phyloP scores from a whole-genome alignment of 92 coral and sea anemone genomes.

The Porites cylindrica region DNA sequence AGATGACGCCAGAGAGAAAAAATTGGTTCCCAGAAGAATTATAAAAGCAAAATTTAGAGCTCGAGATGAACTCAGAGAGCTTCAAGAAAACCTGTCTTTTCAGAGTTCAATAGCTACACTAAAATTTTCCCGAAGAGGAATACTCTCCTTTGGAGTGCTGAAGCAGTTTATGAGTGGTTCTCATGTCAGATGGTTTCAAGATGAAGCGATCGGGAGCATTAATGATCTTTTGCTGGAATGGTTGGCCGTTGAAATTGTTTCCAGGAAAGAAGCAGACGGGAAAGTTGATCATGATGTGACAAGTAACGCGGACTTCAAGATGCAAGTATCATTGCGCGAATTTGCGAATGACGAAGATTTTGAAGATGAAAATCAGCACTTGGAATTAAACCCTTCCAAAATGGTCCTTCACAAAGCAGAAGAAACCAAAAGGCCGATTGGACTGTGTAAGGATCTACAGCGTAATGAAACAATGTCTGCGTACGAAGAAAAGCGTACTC shows the following conservation, averaged over 20 bases:
- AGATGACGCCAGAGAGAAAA: conserved; percentile 1
- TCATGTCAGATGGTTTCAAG: conserved; percentile 55
- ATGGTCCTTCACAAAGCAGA: background rate
- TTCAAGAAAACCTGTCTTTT: background rate
- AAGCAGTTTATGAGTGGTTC: conserved; percentile 17
- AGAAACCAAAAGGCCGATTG: conserved; percentile 9
- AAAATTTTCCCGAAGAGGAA: conserved; percentile 30
- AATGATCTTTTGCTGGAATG: background rate
- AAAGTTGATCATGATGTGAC: background rate
- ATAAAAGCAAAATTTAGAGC: background rate
- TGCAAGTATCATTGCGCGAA: conserved; percentile 13
- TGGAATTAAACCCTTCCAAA: background rate
- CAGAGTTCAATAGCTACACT: background rate
- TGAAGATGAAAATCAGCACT: conserved; percentile 16
- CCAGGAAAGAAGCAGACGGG: background rate
- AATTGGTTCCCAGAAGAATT: background rate
- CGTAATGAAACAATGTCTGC: conserved; percentile 10
- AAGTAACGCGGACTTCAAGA: conserved; percentile 19
- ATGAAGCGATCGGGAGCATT: background rate
- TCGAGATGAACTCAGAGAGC: conserved; percentile 6
- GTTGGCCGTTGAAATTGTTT: background rate
- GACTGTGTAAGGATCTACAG: conserved; percentile 27
- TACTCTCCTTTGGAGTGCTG: conserved; percentile 36
- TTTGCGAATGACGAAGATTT: conserved; percentile 42
- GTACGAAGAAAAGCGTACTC: background rate